These are phyloP conservation scores for Apamea crenata DNA, from an alignment of 2,888 invertebrate genomes.

Conservation along the genomic window DNA sequence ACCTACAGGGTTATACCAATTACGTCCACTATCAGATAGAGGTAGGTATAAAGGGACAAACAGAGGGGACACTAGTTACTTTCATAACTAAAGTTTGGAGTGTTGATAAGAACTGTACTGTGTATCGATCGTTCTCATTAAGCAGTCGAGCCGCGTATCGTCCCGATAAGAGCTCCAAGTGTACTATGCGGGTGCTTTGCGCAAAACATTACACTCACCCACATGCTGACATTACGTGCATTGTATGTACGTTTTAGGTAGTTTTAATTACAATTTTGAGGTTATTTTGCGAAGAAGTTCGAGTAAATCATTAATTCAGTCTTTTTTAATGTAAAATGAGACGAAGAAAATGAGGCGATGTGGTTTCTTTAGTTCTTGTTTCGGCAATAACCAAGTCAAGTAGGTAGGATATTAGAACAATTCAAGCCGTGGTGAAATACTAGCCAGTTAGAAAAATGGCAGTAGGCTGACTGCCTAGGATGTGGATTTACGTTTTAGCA, in stretches of 20 bases:
- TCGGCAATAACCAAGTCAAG: background rate
- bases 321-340: background rate
- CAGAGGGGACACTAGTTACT: constrained; percentile 70
- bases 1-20: constrained; percentile 36
- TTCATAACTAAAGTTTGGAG: constrained; percentile 86
- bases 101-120: constrained; percentile 82
- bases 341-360: background rate
- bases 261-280: constrained; percentile 4
- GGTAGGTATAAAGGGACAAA: constrained; percentile 51
- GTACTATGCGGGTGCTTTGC: constrained; percentile 84
- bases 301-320: background rate
- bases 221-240: constrained; percentile 67
- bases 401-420: background rate
- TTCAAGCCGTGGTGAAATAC: background rate
- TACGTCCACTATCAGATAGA: constrained; percentile 51
- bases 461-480: too few species aligned
- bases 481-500: background rate
- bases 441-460: background rate
- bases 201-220: constrained; percentile 68
- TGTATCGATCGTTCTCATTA: constrained; percentile 84
- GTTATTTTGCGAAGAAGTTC: constrained; percentile 1
- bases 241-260: constrained; percentile 18
- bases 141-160: constrained; percentile 81
- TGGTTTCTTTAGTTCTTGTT: background rate
- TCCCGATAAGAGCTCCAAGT: constrained; percentile 57